A percentile compares a stretch with the other conserved stretches of the same genome.
Conservation (phyloP, 1,140 invertebrate species). For the Hirudo medicinalis region DNA sequence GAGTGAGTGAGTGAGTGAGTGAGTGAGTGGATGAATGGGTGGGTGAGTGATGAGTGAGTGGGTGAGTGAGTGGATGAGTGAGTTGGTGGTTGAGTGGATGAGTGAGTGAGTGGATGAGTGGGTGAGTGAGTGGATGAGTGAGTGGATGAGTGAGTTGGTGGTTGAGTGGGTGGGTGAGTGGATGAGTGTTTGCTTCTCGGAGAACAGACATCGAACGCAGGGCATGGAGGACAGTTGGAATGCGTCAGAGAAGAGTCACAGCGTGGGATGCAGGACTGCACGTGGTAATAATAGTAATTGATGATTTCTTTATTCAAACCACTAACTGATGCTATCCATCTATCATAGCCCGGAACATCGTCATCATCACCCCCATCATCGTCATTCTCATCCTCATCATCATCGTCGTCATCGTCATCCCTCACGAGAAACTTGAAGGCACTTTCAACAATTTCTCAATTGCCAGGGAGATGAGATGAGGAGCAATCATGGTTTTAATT, state of each 20-base stretch:
- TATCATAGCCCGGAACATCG: too few species aligned
- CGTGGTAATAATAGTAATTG: too few species aligned
- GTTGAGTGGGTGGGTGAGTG: neutral
- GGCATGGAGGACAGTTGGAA: too few species aligned
- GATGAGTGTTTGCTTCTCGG: slow-evolving; percentile 12
- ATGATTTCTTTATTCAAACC: neutral
- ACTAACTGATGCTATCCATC: neutral
- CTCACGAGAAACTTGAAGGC: too few species aligned
- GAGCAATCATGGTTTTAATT: too few species aligned
- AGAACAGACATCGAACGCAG: neutral
- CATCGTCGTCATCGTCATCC: too few species aligned
- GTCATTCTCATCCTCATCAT: too few species aligned
- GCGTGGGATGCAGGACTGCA: too few species aligned
- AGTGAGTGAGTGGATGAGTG: slow-evolving; percentile 17
- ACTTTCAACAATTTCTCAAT: too few species aligned
- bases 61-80: slow-evolving; percentile 16
- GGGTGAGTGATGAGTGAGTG: neutral
- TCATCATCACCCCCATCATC: too few species aligned
- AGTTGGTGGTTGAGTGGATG: slow-evolving; percentile 11
- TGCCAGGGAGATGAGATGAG: too few species aligned
- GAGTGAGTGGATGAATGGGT: slow-evolving; percentile 12
- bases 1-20: slow-evolving; percentile 9
- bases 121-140: slow-evolving; percentile 4
- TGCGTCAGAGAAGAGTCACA: too few species aligned
- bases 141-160: neutral